Evolutionary conservation across 2,797 vertebrate genomes (phyloP), one percentile per base, ranked within the genome.

Genomic region (Hydrocynus forskahlii): DNA sequence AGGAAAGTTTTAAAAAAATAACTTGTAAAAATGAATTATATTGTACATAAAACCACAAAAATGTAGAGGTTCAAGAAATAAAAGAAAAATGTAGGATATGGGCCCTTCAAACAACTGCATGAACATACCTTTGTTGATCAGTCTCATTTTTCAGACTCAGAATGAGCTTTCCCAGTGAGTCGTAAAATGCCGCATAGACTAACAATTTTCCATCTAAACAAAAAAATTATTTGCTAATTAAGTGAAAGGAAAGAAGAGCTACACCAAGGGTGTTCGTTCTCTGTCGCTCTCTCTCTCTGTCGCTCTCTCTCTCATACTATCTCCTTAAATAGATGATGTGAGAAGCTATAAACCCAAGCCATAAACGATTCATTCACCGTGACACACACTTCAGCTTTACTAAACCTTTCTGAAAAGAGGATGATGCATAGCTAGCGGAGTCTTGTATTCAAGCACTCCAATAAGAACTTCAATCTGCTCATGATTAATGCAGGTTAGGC

Each of bases 401-500:
- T 79, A 55, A 69, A 75, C 80, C 17, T 52, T 71, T 71, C 50
- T 76, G 17, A 50, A 23, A 40, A 71, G 17, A 75, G 38, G 25
- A 68, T 19, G 48, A 69, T 40, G 43, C 19, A 59, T 38, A 59
- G 45, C 64, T 68, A 66, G 35, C 2, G 52, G 12, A 71, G 29
- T 52, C 29, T 48, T 75, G 73, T 35, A 68, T 64, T 64, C 66
- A 45, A 68, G 43, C 21, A 63, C 19, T 8, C 38, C 62, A 69
- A 29, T 38, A 81, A 43, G 35, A 76, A 73, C 74, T 67, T 79
- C 70, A 79, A 84, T 79, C 75, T 76, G 87, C 84, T 82, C 67
- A 81, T 84, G 86, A 84, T 85, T 87, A 82, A 88, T 81, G 76
- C 86, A 86, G 64, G 54, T 67, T 72, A 71, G 43, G 66, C 64